Evolutionary conservation across 2,888 invertebrate genomes (phyloP).

Genomic region (Keiferia lycopersicella): DNA sequence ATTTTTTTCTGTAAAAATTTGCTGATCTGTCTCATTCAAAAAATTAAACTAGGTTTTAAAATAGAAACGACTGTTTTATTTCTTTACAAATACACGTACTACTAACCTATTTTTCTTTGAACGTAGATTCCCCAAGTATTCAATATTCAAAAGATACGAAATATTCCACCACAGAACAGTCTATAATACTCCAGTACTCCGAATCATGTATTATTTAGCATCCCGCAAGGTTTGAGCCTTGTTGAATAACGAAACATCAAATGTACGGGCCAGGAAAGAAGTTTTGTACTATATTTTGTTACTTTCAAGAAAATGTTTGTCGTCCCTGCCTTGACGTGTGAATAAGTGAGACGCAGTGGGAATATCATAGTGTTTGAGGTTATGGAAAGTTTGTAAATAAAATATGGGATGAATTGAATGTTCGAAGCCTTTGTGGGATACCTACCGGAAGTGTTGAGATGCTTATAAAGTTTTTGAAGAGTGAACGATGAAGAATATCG

Average conservation of each 20-base stretch:
- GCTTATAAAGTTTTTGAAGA: not conserved
- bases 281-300: conserved; percentile 15
- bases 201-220: conserved; percentile 26
- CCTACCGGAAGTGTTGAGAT: not conserved
- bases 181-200: conserved; percentile 13
- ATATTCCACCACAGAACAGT: not conserved
- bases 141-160: not conserved
- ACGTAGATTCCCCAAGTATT: not conserved
- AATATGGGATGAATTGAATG: not conserved
- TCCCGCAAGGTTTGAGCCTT: conserved; percentile 14
- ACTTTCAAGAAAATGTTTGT: conserved; percentile 19
- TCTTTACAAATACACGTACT: not conserved
- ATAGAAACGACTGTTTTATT: too few species aligned
- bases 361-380: conserved; percentile 1
- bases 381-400: conserved; percentile 2
- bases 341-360: conserved; percentile 19
- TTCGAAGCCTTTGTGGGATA: not conserved
- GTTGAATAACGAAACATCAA: conserved; percentile 15
- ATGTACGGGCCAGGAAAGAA: conserved; percentile 6
- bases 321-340: conserved; percentile 10
- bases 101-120: not conserved
- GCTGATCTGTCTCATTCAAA: too few species aligned
- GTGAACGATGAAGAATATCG: not conserved
- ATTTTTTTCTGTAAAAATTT: too few species aligned
- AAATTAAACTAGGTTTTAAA: too few species aligned